Base-by-base conservation (phyloP, 1,140 invertebrate species). In the Druon quercuslanigerum region DNA sequence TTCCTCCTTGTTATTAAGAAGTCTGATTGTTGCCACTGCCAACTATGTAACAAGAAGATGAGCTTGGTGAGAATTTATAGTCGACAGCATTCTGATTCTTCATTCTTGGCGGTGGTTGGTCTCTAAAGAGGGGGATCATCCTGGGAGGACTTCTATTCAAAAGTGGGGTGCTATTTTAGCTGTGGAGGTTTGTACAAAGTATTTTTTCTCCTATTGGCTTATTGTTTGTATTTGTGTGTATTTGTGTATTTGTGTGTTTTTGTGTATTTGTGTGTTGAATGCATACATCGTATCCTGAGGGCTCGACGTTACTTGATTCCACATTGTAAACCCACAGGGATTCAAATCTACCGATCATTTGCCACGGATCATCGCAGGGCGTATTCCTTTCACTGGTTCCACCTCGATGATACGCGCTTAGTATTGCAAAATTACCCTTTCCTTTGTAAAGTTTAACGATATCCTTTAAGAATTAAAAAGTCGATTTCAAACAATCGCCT, bases 21-120 rank as follows among this genome's bases (percentile, higher is more conserved):
- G 56, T 25, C 71, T 57, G 17, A 25, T 46, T 71, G 52, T 25
- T 66, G 73, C 33, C 19, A 71, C 66, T 56, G 50, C 17, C 19
- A 60, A 73, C 57, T 76, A 51, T 51, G 51, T 56, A 54, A 51
- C 20, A 71, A 72, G 33, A 50, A 76, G 78, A 83, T 83, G 80
- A 80, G 80, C 74, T 79, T 79, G 78, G 77, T 83, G 82, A 19
- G 86, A 84, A 78, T 87, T 85, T 87, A 87, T 87, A 87, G 83
- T 70, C 73, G 73, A 57, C 73, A 54, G 76, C 73, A 72, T 73
- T 51, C 71, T 51, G 76, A n/a, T 66, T 79, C 72, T 79, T 84
- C 76, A 72, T 84, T 80, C 71, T 78, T 77, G 72, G 75, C 73
- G 74, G 72, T 66, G 52, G 75, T 76, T 76, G 71, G 51, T n/a